phyloP scores from a whole-genome alignment of 2,888 invertebrate genomes.

The Esperia sulphurella region DNA sequence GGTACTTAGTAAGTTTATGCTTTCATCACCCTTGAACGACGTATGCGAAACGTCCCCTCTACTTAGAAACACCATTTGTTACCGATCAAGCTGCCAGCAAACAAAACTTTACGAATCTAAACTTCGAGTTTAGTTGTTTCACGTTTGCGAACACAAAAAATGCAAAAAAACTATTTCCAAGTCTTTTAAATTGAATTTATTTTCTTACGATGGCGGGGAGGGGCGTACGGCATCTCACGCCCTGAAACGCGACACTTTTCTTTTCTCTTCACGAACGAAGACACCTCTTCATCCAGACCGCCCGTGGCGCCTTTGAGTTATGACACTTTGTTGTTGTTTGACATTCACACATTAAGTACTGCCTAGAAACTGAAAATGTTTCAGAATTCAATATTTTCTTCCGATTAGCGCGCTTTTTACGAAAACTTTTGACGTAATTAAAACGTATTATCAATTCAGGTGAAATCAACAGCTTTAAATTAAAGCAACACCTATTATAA shows the following conservation, averaged over 20 bases:
- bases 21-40: neutral
- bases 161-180: neutral
- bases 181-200: slow-evolving; percentile 14
- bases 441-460: too few species aligned
- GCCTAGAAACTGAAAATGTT: slow-evolving; percentile 25
- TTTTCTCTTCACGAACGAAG: slow-evolving; percentile 22
- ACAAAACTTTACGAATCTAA: slow-evolving; percentile 4
- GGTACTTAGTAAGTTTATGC: too few species aligned
- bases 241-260: slow-evolving; percentile 26
- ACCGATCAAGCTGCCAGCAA: slow-evolving; percentile 2
- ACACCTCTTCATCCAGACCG: slow-evolving; percentile 18
- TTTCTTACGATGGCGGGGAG: slow-evolving; percentile 6
- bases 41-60: neutral
- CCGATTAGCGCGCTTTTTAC: neutral
- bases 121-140: slow-evolving; percentile 1
- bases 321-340: slow-evolving; percentile 46
- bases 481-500: too few species aligned
- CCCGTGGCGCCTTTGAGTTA: slow-evolving; percentile 41
- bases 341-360: slow-evolving; percentile 31
- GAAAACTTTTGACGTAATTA: too few species aligned
- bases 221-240: neutral
- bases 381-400: slow-evolving; percentile 16
- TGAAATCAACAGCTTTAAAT: too few species aligned
- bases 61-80: neutral
- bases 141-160: neutral